phyloP scores from a whole-genome alignment of 2,113 vertebrate species.

The Perca fluviatilis region DNA sequence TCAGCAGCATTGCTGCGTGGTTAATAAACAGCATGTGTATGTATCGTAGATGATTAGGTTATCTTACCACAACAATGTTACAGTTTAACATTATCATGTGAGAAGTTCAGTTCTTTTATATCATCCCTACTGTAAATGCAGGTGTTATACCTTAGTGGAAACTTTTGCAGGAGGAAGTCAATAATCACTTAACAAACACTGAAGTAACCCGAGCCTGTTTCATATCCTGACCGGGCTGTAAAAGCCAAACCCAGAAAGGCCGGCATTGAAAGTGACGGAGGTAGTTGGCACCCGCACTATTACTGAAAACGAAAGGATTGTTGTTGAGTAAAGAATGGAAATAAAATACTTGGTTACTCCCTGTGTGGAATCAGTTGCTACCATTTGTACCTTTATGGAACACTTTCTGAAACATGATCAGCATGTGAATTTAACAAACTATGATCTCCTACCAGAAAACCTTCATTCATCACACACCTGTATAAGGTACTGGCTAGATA shows the following conservation, averaged over 20 bases:
- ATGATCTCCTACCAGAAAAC: neutral
- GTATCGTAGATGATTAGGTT: neutral
- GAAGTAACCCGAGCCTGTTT: neutral
- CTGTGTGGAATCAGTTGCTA: neutral
- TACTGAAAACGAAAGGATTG: neutral
- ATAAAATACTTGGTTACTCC: neutral
- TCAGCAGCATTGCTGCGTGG: neutral
- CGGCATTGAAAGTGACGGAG: too few species aligned
- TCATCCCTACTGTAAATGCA: neutral
- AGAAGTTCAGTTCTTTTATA: neutral
- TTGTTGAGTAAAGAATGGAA: neutral
- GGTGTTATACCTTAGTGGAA: neutral
- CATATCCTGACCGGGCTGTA: neutral
- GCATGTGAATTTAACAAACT: neutral
- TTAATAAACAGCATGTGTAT: too few species aligned
- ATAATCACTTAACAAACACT: constrained; percentile 8
- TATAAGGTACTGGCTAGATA: neutral
- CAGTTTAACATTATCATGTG: neutral
- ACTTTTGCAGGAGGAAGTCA: neutral
- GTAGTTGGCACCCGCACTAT: neutral
- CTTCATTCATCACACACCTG: neutral
- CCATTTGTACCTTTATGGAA: too few species aligned
- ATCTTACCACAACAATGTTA: neutral
- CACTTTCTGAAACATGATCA: neutral
- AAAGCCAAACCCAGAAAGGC: neutral